Evolutionary conservation across 2,113 vertebrate genomes (phyloP), one percentile per base, ranked within the genome.

Genomic region (Xiphophorus couchianus): DNA sequence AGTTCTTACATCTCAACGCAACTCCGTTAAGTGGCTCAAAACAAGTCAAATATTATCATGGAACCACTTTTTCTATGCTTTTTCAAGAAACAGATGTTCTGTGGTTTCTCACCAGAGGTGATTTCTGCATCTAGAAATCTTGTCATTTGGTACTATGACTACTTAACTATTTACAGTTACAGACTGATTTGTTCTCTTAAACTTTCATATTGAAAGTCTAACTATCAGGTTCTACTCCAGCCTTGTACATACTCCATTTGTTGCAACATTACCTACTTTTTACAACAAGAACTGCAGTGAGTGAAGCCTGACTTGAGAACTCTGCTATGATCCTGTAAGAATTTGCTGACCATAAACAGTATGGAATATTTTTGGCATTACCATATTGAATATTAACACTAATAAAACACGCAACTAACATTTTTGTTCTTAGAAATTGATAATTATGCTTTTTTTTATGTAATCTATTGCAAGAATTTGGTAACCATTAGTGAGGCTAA

Each of bases 1-100:
- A 84, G 79, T 82, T 83, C 62, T 85, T 66, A 75, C 64, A 65
- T 51, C 3, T 63, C 60, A 61, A 61, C 35, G n/a, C 25, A 19
- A 37, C 77, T 78, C 77, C 83, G 82, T 88, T 86, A 88, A 69
- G 31, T n/a, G 61, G 29, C 83, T 84, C 66, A 3, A 71, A 76
- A 66, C 76, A 80, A 64, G 74, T 80, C 67, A 58, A 6, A 29
- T 9, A 39, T 64, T 66, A 77, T 77, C 61, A 61, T 54, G 19
- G 39, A 31, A 35, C 14, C 79, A 81, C 63, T 85, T 81, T 86
- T 74, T 31, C 22, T 11, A 78, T 65, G 19, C 5, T 35, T 31
- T 48, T 25, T 76, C 69, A 68, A 30, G 64, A 83, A 75, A 87
- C 83, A 78, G 66, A 35, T 62, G 75, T 54, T 15, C 44, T 29